These are phyloP conservation scores for Hoplodrina blanda DNA, from an alignment of 2,888 invertebrate genomes.

Conservation along the genomic window DNA sequence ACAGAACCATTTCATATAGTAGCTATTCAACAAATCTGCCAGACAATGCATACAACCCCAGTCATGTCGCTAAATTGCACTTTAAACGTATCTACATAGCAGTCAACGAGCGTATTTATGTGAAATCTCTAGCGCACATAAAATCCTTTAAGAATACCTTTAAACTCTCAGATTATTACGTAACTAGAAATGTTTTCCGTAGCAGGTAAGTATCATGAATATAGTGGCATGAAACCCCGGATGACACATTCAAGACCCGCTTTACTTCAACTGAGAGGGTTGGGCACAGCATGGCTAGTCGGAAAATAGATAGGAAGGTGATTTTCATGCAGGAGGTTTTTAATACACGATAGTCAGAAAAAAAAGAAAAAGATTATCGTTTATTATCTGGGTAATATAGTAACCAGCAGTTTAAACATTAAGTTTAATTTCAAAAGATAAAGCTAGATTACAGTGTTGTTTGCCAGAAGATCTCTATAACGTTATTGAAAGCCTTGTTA, in stretches of 20 bases:
- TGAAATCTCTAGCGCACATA: conserved; percentile 2
- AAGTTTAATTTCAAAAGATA: no score
- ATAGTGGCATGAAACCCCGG: conserved; percentile 8
- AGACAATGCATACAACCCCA: conserved; percentile 11
- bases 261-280: conserved; percentile 11
- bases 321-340: conserved; percentile 7
- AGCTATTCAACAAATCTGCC: conserved; percentile 9
- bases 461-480: no score
- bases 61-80: conserved; percentile 11
- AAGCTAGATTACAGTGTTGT: no score
- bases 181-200: conserved; percentile 18
- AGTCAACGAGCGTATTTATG: conserved; percentile 10
- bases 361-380: no score
- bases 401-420: no score
- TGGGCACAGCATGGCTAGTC: background rate
- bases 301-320: background rate
- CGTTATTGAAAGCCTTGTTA: no score
- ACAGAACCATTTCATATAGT: background rate
- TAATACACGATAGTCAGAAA: no score
- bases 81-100: conserved; percentile 11
- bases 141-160: conserved; percentile 26
- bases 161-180: conserved; percentile 27
- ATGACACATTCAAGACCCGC: conserved; percentile 26
- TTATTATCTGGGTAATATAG: no score
- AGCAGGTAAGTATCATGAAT: conserved; percentile 5